A percentile compares a stretch with the other conserved stretches of the same genome.
Conservation (phyloP, 2,113 vertebrate genomes). For the Tragulus kanchil region DNA sequence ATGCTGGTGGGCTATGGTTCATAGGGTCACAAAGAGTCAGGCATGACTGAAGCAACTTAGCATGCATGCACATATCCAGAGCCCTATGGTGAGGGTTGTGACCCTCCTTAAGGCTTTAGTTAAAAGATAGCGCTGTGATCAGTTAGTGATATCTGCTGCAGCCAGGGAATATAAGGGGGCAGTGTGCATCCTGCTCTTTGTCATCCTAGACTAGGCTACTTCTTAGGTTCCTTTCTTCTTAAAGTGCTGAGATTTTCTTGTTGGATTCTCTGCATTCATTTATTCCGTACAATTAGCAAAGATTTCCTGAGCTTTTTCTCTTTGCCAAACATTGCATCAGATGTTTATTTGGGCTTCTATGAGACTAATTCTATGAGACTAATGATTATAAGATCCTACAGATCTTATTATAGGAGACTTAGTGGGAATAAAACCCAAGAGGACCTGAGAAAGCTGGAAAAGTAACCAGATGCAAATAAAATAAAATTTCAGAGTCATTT, state of each 20-base stretch:
- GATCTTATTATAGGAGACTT: background rate
- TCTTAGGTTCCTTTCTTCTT: slow-evolving; percentile 1
- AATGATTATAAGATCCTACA: background rate
- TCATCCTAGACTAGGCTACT: background rate
- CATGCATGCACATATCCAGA: background rate
- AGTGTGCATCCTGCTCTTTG: background rate
- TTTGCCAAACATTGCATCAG: background rate
- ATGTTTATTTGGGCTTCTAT: background rate
- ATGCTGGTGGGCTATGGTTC: background rate
- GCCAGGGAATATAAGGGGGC: background rate
- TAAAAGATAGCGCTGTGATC: background rate
- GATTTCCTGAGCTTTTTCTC: background rate
- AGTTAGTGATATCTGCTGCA: background rate
- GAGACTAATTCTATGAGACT: slow-evolving; percentile 4
- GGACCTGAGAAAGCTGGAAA: background rate
- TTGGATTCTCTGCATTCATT: background rate
- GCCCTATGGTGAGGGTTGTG: background rate
- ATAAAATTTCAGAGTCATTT: background rate
- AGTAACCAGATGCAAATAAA: slow-evolving; percentile 42
- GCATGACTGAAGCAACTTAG: background rate
- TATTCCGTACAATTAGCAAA: background rate
- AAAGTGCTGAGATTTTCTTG: background rate
- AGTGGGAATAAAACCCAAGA: slow-evolving; percentile 5
- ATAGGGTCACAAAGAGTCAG: background rate
- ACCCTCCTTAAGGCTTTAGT: background rate